Base-by-base conservation (phyloP, 2,797 vertebrate species). In the Pseudochaenichthys georgianus region DNA sequence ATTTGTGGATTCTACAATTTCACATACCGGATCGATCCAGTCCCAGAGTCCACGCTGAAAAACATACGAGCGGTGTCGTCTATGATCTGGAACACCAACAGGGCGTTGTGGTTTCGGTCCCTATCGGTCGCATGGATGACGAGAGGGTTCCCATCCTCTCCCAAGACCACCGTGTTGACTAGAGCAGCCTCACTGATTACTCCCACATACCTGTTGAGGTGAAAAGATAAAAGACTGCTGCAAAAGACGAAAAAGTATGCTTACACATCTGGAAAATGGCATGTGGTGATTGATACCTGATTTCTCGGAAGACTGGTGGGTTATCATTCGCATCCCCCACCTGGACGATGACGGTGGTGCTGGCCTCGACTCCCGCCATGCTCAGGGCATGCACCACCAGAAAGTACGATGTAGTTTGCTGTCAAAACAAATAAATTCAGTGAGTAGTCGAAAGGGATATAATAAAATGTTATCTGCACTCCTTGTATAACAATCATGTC, bases 21-120 rank as follows among this genome's bases (percentile, higher is more conserved):
- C 31, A 64, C 85, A 8, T 58, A 93, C 92, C 95, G 89, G 86
- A 99, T 95, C 0, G 98, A 99, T 78, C 98, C 98, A 0, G 98
- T 99, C 82, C 96, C 98, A 0, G 98, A 95, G 82, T 99, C 98
- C 77, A 99, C 96, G 43, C 95, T 96, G 90, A 99, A 99, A 81
- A 97, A 98, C 69, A 92, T 95, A 52, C 95, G 95, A 69, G 96
- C 92, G 13, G 95, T 96, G 43, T 96, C 96, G 7, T 99, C 97
- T 9, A 97, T 90, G 54, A 99, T 99, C 75, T 96, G 95, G 90
- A 99, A 99, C 72, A 96, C 94, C 64, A 99, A 93, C 79, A 99
- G 88, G 75, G 97, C 96, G 60, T 99, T 99, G 75, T 97, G 96
- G 88, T 97, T 97, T 79, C 90, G 95, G 87, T 99, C 98, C 34